A percentile compares a stretch with the other conserved stretches of the same genome.
Conservation (phyloP, 1,140 invertebrate species). For the Drosophila nikananu region DNA sequence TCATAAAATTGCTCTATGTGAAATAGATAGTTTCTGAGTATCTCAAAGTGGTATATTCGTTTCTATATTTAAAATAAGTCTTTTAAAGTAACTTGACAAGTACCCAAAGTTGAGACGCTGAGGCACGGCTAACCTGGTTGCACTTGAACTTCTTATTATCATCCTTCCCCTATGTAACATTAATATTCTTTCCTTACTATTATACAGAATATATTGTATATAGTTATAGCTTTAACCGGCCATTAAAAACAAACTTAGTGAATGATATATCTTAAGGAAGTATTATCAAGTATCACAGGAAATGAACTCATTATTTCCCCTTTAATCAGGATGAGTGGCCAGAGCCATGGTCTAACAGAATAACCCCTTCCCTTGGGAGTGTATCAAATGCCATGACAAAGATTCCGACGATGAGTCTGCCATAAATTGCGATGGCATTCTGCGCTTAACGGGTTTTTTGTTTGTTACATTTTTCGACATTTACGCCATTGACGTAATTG, state of each 20-base stretch:
- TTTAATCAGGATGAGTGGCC: not conserved
- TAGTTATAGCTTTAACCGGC: too few relatives aligned
- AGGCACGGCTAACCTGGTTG: too few relatives aligned
- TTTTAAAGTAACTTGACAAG: too few relatives aligned
- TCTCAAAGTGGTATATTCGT: too few relatives aligned
- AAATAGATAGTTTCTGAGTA: too few relatives aligned
- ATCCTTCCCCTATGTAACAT: too few relatives aligned
- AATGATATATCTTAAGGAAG: not conserved
- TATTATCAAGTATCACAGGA: not conserved
- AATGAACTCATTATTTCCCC: not conserved
- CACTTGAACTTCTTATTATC: too few relatives aligned
- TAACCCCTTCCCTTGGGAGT: constrained; percentile 14
- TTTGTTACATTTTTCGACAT: constrained; percentile 74
- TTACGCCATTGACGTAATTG: constrained; percentile 78
- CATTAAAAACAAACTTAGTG: not conserved
- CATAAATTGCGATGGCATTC: constrained; percentile 72
- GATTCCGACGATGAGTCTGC: constrained; percentile 46
- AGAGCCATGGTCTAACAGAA: not conserved
- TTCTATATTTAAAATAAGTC: too few relatives aligned
- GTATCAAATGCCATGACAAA: constrained; percentile 50
- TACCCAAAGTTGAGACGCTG: too few relatives aligned
- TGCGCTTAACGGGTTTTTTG: constrained; percentile 69
- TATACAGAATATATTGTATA: too few relatives aligned
- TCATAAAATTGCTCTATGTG: not conserved
- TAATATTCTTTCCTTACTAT: too few relatives aligned